Base-by-base conservation (phyloP, 1,140 invertebrate species). In the Aphelenchoides fujianensis region DNA sequence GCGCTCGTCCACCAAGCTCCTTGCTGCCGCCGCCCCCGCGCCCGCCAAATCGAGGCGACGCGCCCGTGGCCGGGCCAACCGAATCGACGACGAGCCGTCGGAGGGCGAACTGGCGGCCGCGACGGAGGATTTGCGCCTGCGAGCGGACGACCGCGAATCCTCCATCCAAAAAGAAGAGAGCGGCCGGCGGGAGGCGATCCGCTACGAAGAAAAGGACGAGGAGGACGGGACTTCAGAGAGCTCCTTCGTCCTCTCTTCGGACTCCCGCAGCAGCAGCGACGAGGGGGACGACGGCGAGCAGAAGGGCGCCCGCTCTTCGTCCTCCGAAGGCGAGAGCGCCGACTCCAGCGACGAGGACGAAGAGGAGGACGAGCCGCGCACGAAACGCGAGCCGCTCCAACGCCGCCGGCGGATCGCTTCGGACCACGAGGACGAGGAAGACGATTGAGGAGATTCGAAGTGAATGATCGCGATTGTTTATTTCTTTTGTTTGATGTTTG, bases 31-130 rank as follows among this genome's bases (percentile, higher is more conserved):
- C n/a, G n/a, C n/a, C 7, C 37, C 16, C 16, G 31, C 19, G 55
- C 5, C 55, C 12, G 19, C 7, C 55, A 59, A 59, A 19, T 59
- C 55, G 55, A 59, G 19, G 55, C 28, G 34, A 59, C 55, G 34
- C 5, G 55, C 5, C 28, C 55, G 23, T 23, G 41, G 12, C 12
- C 12, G 12, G 23, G 41, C 41, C 12, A 48, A 48, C 12, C 23
- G 41, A n/a, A n/a, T 48, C 41, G 41, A 48, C 41, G 23, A 48
- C 12, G 23, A 48, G 12, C 12, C 12, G 41, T 48, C 12, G 41
- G 41, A 16, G 12, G 23, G 41, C 41, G 12, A 48, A 23, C 23
- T 48, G 41, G 41, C 23, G 12, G 41, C 41, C 12, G 41, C 12
- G 23, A 48, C 41, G 12, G 23, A 48, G 12, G 41, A 48, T 48